phyloP scores from a whole-genome alignment of 2,113 vertebrate genomes.

The Macquaria ambigua region DNA sequence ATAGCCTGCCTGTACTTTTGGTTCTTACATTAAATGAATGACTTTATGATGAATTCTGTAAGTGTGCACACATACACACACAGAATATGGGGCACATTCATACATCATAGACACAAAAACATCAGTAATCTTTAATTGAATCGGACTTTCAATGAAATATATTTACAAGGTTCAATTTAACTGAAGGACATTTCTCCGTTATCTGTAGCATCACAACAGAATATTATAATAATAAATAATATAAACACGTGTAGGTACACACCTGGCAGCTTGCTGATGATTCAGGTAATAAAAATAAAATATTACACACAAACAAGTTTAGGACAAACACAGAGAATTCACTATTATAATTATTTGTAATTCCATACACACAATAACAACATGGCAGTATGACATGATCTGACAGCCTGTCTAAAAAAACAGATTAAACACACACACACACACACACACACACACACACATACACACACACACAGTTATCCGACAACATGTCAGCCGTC shows the following conservation, averaged over 20 bases:
- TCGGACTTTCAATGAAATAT: constrained; percentile 20
- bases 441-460: neutral
- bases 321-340: neutral
- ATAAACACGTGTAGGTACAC: too few species aligned
- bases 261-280: neutral
- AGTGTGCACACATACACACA: too few species aligned
- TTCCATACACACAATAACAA: neutral
- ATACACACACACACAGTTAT: neutral
- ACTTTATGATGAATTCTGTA: neutral
- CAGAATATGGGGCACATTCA: neutral
- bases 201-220: neutral
- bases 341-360: neutral
- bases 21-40: neutral
- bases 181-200: neutral
- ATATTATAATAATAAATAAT: neutral
- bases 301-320: constrained; percentile 2
- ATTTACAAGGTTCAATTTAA: neutral
- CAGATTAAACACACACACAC: neutral
- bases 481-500: constrained; percentile 35
- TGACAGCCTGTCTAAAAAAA: neutral
- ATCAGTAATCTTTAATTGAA: constrained; percentile 21
- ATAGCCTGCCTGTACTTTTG: too few species aligned
- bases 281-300: neutral
- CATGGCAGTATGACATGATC: neutral
- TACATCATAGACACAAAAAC: neutral